Evolutionary conservation across 2,113 vertebrate genomes (phyloP), one percentile per base, ranked within the genome.

Genomic region (Psettodes erumei): DNA sequence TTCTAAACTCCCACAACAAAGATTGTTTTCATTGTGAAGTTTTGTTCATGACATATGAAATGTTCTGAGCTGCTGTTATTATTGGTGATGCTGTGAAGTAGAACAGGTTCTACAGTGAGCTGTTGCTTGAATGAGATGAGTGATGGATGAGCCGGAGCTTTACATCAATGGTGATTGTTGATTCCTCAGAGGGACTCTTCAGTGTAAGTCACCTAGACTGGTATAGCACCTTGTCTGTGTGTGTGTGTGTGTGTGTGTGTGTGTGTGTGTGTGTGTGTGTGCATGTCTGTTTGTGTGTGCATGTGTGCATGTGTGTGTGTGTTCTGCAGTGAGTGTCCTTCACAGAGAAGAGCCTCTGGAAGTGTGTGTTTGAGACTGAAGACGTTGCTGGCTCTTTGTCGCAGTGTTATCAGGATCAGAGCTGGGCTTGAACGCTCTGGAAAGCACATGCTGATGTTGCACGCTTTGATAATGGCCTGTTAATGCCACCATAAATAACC

Each of bases 331-430:
- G 64, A 83, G 74, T 82, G 92, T 86, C 88, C 91, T 89, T 91
- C 89, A 81, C 74, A 91, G 65, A 19, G 63, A 80, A 84, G 72
- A 81, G 84, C 59, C 59, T 82, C 60, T 74, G 71, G 47, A 77
- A 79, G 81, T 62, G 70, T 56, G 73, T 75, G 75, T 88, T 75
- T 85, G 79, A 85, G 79, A 84, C 28, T 90, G 89, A 90, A 90
- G 89, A 87, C 92, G 87, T 89, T 87, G 85, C 83, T 71, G 71
- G 83, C 77, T 91, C 86, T 92, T 92, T 94, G 93, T 91, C 94
- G 94, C 94, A 94, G 92, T 93, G 89, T 88, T 92, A 92, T 92
- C 90, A 90, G 83, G 86, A 91, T 89, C 70, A 72, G 77, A 91
- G 89, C 75, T 62, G 71, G 83, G 84, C 85, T 80, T 89, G 88